These are phyloP conservation scores for Microhierax caerulescens DNA, from an alignment of 2,797 vertebrate species.

Conservation along the genomic window DNA sequence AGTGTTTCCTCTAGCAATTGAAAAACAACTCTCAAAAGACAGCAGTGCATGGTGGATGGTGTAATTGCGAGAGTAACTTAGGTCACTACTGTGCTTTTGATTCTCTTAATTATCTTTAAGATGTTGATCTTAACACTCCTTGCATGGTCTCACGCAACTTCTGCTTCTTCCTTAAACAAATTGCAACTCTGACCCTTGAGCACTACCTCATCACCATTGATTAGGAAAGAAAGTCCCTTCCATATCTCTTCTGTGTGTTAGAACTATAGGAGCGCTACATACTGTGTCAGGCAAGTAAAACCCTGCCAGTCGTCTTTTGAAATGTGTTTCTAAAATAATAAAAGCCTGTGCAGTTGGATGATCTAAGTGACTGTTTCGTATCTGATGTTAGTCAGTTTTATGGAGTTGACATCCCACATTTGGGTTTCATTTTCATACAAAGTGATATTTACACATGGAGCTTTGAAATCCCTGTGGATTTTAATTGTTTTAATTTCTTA, in stretches of 20 bases:
- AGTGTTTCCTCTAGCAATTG: background rate
- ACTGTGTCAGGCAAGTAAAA: background rate
- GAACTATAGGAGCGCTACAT: background rate
- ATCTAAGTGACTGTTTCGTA: slow-evolving; percentile 8
- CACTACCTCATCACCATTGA: background rate
- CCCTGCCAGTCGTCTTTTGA: background rate
- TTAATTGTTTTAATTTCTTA: slow-evolving; percentile 64
- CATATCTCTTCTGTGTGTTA: background rate
- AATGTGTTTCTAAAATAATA: slow-evolving; percentile 16
- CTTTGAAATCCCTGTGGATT: slow-evolving; percentile 51
- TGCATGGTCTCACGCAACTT: background rate
- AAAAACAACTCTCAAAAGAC: background rate
- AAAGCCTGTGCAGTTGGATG: background rate
- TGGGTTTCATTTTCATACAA: slow-evolving; percentile 43
- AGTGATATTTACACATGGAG: slow-evolving; percentile 20
- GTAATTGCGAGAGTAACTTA: background rate
- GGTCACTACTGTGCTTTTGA: background rate
- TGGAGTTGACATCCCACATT: slow-evolving; percentile 15
- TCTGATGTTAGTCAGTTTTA: background rate
- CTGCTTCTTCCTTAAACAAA: background rate
- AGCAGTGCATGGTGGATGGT: fast-evolving
- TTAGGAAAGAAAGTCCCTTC: background rate
- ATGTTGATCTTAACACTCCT: background rate
- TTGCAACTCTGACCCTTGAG: background rate
- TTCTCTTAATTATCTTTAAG: background rate